phyloP scores from a whole-genome alignment of 2,888 invertebrate genomes.

The Xestia sexstrigata region DNA sequence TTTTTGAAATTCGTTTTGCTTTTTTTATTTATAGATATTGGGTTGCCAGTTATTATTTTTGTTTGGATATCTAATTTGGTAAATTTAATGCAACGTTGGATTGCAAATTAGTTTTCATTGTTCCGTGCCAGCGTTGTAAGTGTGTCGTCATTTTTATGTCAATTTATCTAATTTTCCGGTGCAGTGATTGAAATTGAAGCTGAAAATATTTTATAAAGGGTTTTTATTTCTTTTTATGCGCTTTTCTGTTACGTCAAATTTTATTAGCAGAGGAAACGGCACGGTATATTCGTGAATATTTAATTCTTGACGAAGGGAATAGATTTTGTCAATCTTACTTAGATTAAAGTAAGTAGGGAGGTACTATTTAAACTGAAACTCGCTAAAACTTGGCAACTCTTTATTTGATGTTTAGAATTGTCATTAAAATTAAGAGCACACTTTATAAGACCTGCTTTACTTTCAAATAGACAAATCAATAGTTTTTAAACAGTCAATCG shows the following conservation, averaged over 20 bases:
- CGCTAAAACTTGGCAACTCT: not conserved
- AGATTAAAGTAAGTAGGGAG: slow-evolving; percentile 6
- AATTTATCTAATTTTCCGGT: slow-evolving; percentile 56
- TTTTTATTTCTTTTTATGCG: slow-evolving; percentile 24
- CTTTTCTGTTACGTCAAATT: slow-evolving; percentile 22
- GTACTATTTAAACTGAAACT: not conserved
- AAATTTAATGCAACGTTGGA: slow-evolving; percentile 67
- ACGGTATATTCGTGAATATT: slow-evolving; percentile 30
- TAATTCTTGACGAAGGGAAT: slow-evolving; percentile 35
- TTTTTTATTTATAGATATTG: slow-evolving; percentile 76
- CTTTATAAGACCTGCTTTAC: not conserved
- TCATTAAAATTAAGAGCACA: not conserved
- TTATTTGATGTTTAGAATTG: not conserved
- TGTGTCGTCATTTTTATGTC: slow-evolving; percentile 50
- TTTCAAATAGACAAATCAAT: not conserved
- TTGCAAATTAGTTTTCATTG: slow-evolving; percentile 68
- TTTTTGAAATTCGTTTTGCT: slow-evolving; percentile 77
- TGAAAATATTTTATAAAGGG: slow-evolving; percentile 15
- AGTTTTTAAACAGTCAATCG: too few species aligned
- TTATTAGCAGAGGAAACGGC: slow-evolving; percentile 15
- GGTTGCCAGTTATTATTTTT: slow-evolving; percentile 72
- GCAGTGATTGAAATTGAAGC: slow-evolving; percentile 22
- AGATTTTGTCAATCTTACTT: slow-evolving; percentile 43
- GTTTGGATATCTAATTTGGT: slow-evolving; percentile 72
- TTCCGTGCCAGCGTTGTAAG: slow-evolving; percentile 29